Conservation (phyloP, 2,113 vertebrate genomes). For the Melanocharis versteri region DNA sequence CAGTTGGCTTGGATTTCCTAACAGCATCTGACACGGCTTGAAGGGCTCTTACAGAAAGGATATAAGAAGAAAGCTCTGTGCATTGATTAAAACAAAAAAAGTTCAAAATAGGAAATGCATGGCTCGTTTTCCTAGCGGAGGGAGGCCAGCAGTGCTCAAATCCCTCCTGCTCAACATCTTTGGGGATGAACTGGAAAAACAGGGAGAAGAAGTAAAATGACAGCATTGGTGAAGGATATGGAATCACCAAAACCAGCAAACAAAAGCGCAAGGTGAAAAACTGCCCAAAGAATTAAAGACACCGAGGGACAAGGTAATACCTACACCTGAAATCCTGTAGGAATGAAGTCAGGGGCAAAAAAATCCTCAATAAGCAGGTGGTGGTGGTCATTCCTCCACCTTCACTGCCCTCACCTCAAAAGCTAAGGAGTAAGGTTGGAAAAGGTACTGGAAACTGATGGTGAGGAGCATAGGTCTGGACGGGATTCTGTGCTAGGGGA, state of each 20-base stretch:
- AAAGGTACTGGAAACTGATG: neutral
- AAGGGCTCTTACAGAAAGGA: neutral
- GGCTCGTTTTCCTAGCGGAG: neutral
- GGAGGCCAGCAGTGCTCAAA: neutral
- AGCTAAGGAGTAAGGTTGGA: neutral
- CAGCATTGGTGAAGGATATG: neutral
- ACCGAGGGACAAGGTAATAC: fast-evolving
- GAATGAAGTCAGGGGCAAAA: neutral
- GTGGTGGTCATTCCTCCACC: neutral
- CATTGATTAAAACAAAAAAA: neutral
- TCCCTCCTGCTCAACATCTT: neutral
- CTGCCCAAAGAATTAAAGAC: neutral
- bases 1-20: neutral
- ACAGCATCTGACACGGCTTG: neutral
- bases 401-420: neutral
- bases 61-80: neutral
- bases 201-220: neutral
- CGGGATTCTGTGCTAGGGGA: neutral
- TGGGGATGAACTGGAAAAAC: neutral
- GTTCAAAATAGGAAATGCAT: neutral
- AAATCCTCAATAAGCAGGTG: neutral
- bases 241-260: neutral
- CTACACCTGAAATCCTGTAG: neutral
- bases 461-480: neutral
- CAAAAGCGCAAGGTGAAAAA: neutral